A percentile compares a stretch with the other conserved stretches of the same genome.
phyloP scores from a whole-genome alignment of 2,888 invertebrate species.

The Thera britannica region DNA sequence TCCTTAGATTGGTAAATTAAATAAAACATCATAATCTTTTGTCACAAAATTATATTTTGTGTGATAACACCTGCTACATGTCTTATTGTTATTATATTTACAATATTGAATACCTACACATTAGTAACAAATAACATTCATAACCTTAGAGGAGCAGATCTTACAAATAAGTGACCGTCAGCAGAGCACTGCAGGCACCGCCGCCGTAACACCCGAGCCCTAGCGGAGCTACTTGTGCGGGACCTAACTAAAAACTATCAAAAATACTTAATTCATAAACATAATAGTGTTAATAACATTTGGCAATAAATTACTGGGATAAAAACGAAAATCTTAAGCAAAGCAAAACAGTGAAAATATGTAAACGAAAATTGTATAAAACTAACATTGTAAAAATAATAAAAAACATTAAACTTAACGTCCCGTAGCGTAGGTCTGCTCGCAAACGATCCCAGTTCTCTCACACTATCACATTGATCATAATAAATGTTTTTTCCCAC shows the following conservation, averaged over 20 bases:
- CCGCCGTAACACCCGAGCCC: slow-evolving; percentile 30
- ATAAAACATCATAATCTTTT: slow-evolving; percentile 66
- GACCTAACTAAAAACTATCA: slow-evolving; percentile 52
- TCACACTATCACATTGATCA: slow-evolving; percentile 43
- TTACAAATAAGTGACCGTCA: slow-evolving; percentile 68
- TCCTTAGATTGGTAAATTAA: background rate
- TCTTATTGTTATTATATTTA: slow-evolving; percentile 81
- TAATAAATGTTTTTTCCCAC: slow-evolving; percentile 29
- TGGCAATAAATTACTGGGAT: slow-evolving; percentile 84
- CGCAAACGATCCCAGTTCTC: slow-evolving; percentile 33
- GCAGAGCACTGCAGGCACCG: slow-evolving; percentile 32
- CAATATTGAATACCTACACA: slow-evolving; percentile 84
- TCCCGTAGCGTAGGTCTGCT: slow-evolving; percentile 57
- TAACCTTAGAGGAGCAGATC: slow-evolving; percentile 83
- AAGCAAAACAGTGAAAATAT: slow-evolving; percentile 66
- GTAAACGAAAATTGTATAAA: slow-evolving; percentile 56
- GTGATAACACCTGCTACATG: slow-evolving; percentile 85
- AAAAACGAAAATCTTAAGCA: slow-evolving; percentile 75
- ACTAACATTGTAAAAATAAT: slow-evolving; percentile 67
- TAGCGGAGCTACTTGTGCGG: slow-evolving; percentile 35
- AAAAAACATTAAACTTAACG: slow-evolving; percentile 68
- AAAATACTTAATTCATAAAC: slow-evolving; percentile 64
- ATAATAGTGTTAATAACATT: slow-evolving; percentile 80
- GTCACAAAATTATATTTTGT: slow-evolving; percentile 86
- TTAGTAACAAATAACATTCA: slow-evolving; percentile 85